A percentile compares a stretch with the other conserved stretches of the same genome.
Evolutionary conservation across 2,113 vertebrate genomes (phyloP).

Genomic region (Eurypyga helias): DNA sequence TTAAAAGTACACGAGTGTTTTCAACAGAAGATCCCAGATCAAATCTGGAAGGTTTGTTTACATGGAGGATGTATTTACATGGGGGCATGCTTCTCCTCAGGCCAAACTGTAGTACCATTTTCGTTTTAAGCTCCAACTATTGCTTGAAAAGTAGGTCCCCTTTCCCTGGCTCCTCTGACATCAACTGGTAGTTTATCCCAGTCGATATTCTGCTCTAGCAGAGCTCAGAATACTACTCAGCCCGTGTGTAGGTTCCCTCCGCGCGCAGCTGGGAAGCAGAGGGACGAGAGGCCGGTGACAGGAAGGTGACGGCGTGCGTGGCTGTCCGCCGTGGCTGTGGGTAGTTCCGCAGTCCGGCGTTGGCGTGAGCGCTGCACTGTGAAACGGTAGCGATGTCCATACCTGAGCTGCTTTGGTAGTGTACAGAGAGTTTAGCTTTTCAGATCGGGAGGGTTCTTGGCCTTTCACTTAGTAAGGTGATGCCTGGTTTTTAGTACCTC

Average conservation of each 20-base stretch:
- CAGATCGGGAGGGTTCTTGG: background rate
- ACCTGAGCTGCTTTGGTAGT: background rate
- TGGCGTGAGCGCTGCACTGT: background rate
- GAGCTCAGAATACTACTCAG: background rate
- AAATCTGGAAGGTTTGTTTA: background rate
- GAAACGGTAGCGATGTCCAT: background rate
- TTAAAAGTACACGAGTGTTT: background rate
- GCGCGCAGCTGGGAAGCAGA: accelerated
- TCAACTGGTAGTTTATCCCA: background rate
- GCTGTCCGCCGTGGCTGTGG: background rate
- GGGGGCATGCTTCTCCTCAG: background rate
- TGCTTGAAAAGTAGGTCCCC: background rate
- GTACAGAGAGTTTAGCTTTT: background rate
- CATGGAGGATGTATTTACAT: background rate
- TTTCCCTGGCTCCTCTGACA: background rate
- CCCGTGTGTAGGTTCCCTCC: background rate
- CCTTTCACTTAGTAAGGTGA: background rate
- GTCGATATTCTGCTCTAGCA: background rate
- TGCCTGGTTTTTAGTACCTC: background rate
- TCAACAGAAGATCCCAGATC: background rate
- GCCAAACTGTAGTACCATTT: background rate
- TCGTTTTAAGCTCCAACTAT: background rate
- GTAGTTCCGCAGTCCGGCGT: background rate
- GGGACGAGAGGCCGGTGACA: background rate
- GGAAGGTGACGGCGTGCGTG: background rate